Evolutionary conservation across 1,140 invertebrate species (phyloP).

Genomic region (Hetaerina americana): DNA sequence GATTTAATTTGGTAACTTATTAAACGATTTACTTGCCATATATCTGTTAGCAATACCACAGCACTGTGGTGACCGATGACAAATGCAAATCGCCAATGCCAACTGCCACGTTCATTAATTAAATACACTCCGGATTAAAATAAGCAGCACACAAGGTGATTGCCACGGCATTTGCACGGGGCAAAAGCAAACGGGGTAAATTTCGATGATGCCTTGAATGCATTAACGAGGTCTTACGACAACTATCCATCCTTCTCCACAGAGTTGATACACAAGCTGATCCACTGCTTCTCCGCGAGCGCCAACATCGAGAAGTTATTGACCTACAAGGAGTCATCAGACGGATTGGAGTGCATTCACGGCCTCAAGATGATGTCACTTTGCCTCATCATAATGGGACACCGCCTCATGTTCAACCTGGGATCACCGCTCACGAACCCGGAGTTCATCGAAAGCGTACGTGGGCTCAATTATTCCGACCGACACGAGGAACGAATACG

Average conservation of each 20-base stretch:
- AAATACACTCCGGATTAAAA: too few relatives aligned
- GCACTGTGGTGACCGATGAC: too few relatives aligned
- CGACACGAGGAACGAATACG: too few relatives aligned
- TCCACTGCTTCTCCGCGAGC: constrained; percentile 27
- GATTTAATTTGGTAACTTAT: too few relatives aligned
- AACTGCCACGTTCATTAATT: too few relatives aligned
- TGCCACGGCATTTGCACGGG: neutral
- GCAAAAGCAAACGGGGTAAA: neutral
- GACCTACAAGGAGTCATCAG: neutral
- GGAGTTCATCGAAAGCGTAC: constrained; percentile 4
- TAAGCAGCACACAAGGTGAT: too few relatives aligned
- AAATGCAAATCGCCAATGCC: too few relatives aligned
- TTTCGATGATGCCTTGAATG: neutral
- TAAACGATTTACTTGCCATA: too few relatives aligned
- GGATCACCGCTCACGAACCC: constrained; percentile 2
- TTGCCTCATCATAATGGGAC: constrained; percentile 5
- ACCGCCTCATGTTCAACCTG: constrained; percentile 4
- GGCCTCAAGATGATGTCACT: constrained; percentile 2
- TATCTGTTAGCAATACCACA: too few relatives aligned
- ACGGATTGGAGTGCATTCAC: constrained; percentile 4
- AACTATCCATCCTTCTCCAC: neutral
- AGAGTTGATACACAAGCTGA: constrained; percentile 10
- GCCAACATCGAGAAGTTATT: constrained; percentile 10
- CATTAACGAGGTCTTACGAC: neutral
- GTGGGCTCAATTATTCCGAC: too few relatives aligned